These are phyloP conservation scores for Aldabrachelys gigantea DNA, from an alignment of 2,113 vertebrate genomes.

Conservation along the genomic window DNA sequence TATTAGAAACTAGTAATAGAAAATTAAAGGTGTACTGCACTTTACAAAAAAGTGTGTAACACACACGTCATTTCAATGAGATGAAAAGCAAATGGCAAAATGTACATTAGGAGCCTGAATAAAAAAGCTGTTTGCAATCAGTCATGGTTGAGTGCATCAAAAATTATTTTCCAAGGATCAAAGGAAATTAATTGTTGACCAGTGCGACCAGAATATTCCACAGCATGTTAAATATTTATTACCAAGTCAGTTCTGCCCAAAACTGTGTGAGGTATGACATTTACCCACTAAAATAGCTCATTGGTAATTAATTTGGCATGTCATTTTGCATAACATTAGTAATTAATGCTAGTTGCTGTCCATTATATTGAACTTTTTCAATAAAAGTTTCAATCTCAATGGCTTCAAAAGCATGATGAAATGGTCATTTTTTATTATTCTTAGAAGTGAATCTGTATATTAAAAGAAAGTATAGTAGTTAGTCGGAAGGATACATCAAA, in stretches of 20 bases:
- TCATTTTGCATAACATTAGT: conserved; percentile 77
- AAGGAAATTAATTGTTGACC: conserved; percentile 78
- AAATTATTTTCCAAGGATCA: conserved; percentile 81
- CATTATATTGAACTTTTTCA: conserved; percentile 25
- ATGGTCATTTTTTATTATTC: conserved; percentile 63
- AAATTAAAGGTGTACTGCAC: background rate
- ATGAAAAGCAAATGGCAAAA: conserved; percentile 69
- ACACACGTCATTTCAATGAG: conserved; percentile 48
- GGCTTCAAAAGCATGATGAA: conserved; percentile 55
- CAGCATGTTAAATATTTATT: conserved; percentile 79
- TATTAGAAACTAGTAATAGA: conserved; percentile 20
- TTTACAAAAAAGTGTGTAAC: conserved; percentile 42
- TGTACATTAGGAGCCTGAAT: conserved; percentile 57
- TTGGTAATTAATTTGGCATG: conserved; percentile 76
- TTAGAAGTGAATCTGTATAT: conserved; percentile 36
- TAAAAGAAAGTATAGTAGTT: conserved; percentile 46
- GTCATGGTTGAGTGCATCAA: conserved; percentile 78
- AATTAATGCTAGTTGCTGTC: conserved; percentile 71
- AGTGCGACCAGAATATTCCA: conserved; percentile 70
- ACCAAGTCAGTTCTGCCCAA: conserved; percentile 57
- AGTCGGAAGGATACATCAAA: conserved; percentile 66
- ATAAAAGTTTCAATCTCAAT: conserved; percentile 40
- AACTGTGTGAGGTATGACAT: conserved; percentile 72
- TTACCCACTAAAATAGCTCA: conserved; percentile 70
- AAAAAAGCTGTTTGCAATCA: conserved; percentile 68